Evolutionary conservation across 2,888 invertebrate species (phyloP).

Genomic region (Oxystoma pomonae): DNA sequence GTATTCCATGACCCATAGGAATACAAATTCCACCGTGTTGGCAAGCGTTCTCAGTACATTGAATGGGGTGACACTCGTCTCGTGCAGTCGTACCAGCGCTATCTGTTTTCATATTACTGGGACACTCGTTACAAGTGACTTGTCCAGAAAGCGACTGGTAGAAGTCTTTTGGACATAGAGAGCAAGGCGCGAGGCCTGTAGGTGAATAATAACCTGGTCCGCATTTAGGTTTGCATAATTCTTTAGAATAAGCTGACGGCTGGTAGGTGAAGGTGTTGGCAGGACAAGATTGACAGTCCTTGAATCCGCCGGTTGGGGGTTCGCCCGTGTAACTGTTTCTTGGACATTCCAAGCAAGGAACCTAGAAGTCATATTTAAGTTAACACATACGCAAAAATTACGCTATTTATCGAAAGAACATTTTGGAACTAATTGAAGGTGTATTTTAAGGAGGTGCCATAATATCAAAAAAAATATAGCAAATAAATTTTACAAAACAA

Average conservation of each 20-base stretch:
- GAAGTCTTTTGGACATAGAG: constrained; percentile 87
- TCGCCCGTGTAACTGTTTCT: constrained; percentile 85
- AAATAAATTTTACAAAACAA: too few species aligned
- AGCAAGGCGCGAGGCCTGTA: constrained; percentile 91
- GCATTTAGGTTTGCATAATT: constrained; percentile 84
- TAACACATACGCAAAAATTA: too few species aligned
- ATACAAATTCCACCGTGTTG: constrained; percentile 89
- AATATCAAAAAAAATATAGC: too few species aligned
- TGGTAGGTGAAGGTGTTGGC: constrained; percentile 86
- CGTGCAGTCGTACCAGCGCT: constrained; percentile 73
- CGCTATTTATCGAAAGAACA: too few species aligned
- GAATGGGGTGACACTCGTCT: constrained; percentile 83
- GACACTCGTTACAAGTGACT: constrained; percentile 84
- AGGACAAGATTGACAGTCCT: constrained; percentile 91
- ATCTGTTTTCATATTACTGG: constrained; percentile 84
- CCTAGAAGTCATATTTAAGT: too few species aligned
- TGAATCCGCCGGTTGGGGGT: constrained; percentile 86
- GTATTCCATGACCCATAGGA: constrained; percentile 80
- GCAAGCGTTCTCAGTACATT: constrained; percentile 83
- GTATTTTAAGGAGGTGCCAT: too few species aligned
- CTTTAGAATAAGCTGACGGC: constrained; percentile 81
- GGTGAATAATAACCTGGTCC: constrained; percentile 86
- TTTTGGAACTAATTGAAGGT: too few species aligned
- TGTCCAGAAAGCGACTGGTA: constrained; percentile 85
- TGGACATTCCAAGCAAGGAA: constrained; percentile 91